Conservation (phyloP, 2,888 invertebrate genomes). For the Dasysyrphus tricinctus region DNA sequence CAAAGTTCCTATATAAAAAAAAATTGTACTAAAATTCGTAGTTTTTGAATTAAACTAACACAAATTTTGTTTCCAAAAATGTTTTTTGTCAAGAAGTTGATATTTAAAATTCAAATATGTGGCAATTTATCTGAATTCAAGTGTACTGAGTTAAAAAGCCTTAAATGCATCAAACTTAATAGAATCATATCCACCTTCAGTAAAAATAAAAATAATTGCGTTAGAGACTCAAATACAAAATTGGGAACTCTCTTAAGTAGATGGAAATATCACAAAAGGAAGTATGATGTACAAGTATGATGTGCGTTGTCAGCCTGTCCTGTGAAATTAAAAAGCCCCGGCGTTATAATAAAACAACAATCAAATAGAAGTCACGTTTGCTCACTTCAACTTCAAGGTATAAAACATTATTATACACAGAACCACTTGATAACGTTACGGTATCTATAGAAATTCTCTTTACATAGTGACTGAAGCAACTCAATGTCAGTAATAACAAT, state of each 20-base stretch:
- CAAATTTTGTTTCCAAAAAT: too few relatives aligned
- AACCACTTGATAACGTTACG: conserved; percentile 18
- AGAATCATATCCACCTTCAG: too few relatives aligned
- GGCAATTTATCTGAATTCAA: too few relatives aligned
- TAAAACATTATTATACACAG: neutral
- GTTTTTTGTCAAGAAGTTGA: too few relatives aligned
- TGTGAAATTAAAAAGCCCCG: conserved; percentile 18
- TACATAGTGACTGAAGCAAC: conserved; percentile 5
- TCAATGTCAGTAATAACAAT: conserved; percentile 34
- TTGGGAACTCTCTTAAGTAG: neutral
- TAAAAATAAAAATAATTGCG: too few relatives aligned
- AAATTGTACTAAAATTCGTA: too few relatives aligned
- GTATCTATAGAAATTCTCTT: conserved; percentile 25
- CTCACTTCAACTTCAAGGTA: conserved; percentile 46
- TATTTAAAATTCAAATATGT: too few relatives aligned
- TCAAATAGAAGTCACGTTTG: conserved; percentile 69
- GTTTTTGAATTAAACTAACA: too few relatives aligned
- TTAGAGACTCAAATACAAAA: too few relatives aligned
- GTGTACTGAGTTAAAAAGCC: too few relatives aligned
- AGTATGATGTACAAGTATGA: conserved; percentile 19
- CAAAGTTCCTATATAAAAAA: too few relatives aligned
- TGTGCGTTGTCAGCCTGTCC: conserved; percentile 53
- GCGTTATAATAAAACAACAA: conserved; percentile 66
- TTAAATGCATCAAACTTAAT: too few relatives aligned
- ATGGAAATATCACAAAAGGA: conserved; percentile 18